Base-by-base conservation (phyloP, 2,888 invertebrate genomes). In the Hyposoter didymator region DNA sequence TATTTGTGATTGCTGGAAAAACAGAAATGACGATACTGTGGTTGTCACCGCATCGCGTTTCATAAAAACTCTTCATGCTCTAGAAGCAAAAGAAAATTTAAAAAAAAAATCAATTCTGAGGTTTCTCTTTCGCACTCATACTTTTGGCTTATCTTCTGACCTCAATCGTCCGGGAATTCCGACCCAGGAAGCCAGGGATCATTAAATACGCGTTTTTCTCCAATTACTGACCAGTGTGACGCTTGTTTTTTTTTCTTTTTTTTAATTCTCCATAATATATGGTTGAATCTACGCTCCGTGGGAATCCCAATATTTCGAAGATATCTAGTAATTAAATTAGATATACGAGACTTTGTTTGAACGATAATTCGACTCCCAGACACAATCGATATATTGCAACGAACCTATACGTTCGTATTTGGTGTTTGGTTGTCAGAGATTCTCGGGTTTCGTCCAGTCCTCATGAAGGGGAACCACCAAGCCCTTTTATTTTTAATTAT, bases 401-500 rank as follows among this genome's bases (percentile, higher is more conserved):
- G 28, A 17, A 8, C 59, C n/a, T 73, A 64, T 78, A 52, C 47
- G 79, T 82, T 66, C 17, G 49, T 49, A 67, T 81, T 83, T 19
- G 74, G 35, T 64, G 47, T 59, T 64, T 73, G 76, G 67, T 55
- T 52, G 67, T 59, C 35, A 17, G 80, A 66, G 80, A 75, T 59
- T 84, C 85, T 81, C 83, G 19, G 74, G 85, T 86, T 86, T 83
- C 83, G 83, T 84, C 79, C 39, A 74, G 78, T 81, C 78, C 69
- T 82, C 67, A 45, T 45, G 12, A 22, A 55, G 67, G 82, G 80
- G 82, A 84, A 82, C 19, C 47, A 52, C 47, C 85, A 81, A 87
- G 86, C 85, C 85, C 84, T 87, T 84, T 84, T 84, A 86, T 84
- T 84, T 87, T 84, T 81, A 87, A 87, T 87, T 87, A 86, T 84